phyloP scores from a whole-genome alignment of 1,140 invertebrate species.

The Brachionus paranguensis region DNA sequence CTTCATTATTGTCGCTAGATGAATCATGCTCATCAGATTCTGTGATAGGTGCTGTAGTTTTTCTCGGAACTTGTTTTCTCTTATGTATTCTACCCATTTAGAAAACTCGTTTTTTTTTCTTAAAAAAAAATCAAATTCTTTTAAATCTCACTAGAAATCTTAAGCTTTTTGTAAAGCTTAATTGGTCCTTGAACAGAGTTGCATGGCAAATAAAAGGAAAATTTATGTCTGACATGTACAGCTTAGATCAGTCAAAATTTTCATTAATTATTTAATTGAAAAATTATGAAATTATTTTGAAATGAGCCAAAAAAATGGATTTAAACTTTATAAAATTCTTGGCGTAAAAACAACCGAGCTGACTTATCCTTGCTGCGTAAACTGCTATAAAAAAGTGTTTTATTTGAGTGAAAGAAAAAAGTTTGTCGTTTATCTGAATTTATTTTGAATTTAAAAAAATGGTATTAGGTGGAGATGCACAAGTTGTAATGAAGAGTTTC shows the following conservation, averaged over 20 bases:
- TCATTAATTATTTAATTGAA: not conserved
- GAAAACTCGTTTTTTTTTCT: not conserved
- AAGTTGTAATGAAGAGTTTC: conserved; percentile 19
- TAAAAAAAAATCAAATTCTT: not conserved
- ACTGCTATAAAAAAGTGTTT: conserved; percentile 16
- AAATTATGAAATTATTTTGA: not conserved
- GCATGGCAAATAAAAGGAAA: not conserved
- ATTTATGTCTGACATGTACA: not conserved
- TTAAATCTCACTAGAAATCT: not conserved
- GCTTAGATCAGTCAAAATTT: not conserved
- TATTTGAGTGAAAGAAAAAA: conserved; percentile 11
- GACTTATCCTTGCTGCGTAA: not conserved
- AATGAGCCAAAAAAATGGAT: not conserved
- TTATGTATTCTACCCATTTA: conserved; percentile 21
- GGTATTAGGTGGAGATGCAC: not conserved
- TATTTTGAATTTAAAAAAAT: not conserved
- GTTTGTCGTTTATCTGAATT: not conserved
- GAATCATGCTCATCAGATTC: not conserved
- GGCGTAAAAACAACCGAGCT: not conserved
- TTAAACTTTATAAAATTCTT: not conserved
- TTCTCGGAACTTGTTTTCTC: not conserved
- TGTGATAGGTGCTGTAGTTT: not conserved
- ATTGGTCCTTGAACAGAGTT: not conserved
- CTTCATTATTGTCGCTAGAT: not conserved
- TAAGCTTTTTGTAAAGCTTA: not conserved